Base-by-base conservation (phyloP, 2,797 vertebrate species). In the Gila robusta region DNA sequence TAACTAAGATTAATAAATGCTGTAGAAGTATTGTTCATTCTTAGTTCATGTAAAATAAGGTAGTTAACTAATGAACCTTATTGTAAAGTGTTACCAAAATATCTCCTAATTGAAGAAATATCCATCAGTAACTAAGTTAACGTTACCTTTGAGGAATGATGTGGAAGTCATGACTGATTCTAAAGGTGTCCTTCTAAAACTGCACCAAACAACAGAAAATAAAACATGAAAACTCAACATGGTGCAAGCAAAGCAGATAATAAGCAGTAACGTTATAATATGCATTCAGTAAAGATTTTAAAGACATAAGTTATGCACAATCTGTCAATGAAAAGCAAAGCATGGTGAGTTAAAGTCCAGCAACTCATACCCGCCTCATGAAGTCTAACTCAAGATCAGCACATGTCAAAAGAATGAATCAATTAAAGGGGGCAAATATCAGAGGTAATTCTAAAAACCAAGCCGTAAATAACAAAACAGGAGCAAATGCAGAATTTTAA, bases 61-160 rank as follows among this genome's bases (percentile, higher is more conserved):
- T 49, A 16, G 47, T 49, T 5, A 49, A 16, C 44, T 5, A 49
- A 49, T 49, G 1, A 16, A 16, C 14, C 47, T 49, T 49, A 49
- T 47, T 47, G 47, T 16, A 47, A 47, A 47, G 47, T 49, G 14
- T 16, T 49, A 5, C 14, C 47, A 49, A 49, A 5, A 49, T 28
- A 35, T 32, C 17, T 47, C 16, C 10, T 49, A 17, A 26, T 49
- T 64, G 11, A 54, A 84, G 35, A 7, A 77, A 56, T 77, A 56
- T n/a, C 11, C 32, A 66, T 6, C 62, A 19, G 19, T 87, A 91
- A 47, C 12, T 87, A 91, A 14, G 4, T 47, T 47, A 49, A 49
- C 16, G 47, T 49, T 49, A 49, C 91, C 91, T 91, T 88, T 89
- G 28, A 92, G 90, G 26, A 88, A 54, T 66, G 67, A 32, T 52